A percentile compares a stretch with the other conserved stretches of the same genome.
These are phyloP conservation scores for Myripristis jacobus DNA, from an alignment of 2,797 vertebrate species.

Conservation along the genomic window DNA sequence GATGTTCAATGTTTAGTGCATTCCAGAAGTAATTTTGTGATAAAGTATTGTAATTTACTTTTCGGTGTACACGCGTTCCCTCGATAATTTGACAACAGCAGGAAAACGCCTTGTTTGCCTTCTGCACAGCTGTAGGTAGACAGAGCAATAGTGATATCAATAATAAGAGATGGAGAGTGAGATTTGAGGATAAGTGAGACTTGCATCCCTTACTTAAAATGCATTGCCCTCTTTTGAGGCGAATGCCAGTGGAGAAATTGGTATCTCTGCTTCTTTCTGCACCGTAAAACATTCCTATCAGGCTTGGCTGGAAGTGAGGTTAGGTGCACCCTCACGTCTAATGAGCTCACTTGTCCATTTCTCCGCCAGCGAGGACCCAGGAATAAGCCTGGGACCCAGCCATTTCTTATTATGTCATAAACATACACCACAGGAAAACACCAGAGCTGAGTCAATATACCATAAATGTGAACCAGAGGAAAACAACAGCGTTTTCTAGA, in stretches of 20 bases:
- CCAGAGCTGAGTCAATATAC: constrained; percentile 38
- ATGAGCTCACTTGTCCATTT: constrained; percentile 38
- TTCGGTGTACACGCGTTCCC: constrained; percentile 10
- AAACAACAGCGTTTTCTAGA: constrained; percentile 42
- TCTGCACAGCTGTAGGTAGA: not conserved
- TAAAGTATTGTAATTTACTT: constrained; percentile 39
- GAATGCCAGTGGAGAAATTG: constrained; percentile 1
- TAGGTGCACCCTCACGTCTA: constrained; percentile 6
- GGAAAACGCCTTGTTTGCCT: not conserved
- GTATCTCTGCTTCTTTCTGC: not conserved
- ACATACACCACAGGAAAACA: constrained; percentile 58
- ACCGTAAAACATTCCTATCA: not conserved
- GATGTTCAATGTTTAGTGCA: not conserved
- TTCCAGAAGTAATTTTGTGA: constrained; percentile 35
- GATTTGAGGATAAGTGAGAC: no score
- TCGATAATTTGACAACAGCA: not conserved
- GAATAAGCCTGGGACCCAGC: constrained; percentile 38
- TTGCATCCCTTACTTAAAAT: no score
- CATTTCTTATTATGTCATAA: constrained; percentile 57
- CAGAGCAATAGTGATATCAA: no score
- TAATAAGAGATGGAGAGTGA: no score
- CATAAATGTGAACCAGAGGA: constrained; percentile 50
- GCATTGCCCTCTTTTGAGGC: no score
- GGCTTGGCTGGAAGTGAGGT: not conserved
- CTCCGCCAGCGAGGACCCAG: constrained; percentile 17